Base-by-base conservation (phyloP, 1,140 invertebrate genomes). In the Eurosta solidaginis region DNA sequence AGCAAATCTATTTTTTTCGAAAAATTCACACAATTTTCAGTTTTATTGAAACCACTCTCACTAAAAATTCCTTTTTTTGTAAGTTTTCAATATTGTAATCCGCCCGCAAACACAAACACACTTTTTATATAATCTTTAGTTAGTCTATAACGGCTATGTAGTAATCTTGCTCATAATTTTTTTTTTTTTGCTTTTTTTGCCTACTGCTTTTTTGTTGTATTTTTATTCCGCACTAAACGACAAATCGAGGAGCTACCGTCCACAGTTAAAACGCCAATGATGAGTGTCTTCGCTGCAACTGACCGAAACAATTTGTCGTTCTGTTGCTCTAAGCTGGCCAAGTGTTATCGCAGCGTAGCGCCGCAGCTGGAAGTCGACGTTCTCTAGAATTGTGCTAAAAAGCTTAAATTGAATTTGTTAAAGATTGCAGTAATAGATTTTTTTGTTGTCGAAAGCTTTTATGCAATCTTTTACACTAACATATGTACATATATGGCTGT, bases 251-350 rank as follows among this genome's bases (percentile, higher is more conserved):
- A 85, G 84, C 84, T 85, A 85, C 84, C 85, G 86, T 87, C 83
- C 85, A 87, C 84, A 84, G 85, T 87, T 87, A 83, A 87, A 87
- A 87, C 84, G 85, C 85, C 84, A 87, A 87, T 87, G 85, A 84
- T 83, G n/a, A 83, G 85, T 86, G 78, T 75, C 79, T 77, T 77
- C 63, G 75, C 76, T 77, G 76, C 78, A 74, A 79, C 78, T 79
- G 78, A 79, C 76, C 76, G 78, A 79, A 52, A 78, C 73, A 50
- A 59, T 74, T 76, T 20, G 25, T 78, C 33, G n/a, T 68, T 7
- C 9, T 5, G 22, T 22, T 50, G 74, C 74, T 75, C 74, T 68
- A 36, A 47, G 74, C 74, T 75, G 42, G 83, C 81, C 81, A 81
- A 75, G 40, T 10, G 10, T 68, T 68, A 68, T 68, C 59, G 36